Conservation (phyloP, 2,113 vertebrate species). For the Trichomycterus rosablanca region DNA sequence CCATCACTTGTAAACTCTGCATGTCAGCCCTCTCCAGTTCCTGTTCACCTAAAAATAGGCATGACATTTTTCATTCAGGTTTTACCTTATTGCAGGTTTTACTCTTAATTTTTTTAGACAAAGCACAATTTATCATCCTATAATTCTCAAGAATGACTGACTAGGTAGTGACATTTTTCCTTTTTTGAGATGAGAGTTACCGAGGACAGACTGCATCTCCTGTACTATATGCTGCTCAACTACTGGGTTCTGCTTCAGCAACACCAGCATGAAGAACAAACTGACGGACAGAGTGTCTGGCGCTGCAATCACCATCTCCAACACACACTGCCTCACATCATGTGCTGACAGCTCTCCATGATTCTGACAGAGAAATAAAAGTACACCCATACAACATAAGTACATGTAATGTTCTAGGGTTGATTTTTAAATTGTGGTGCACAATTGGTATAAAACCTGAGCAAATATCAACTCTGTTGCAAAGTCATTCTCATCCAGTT, state of each 20-base stretch:
- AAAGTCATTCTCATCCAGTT: conserved; percentile 86
- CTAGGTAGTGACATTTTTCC: too few relatives aligned
- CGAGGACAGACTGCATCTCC: conserved; percentile 75
- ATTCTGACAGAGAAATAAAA: conserved; percentile 62
- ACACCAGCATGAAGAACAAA: conserved; percentile 88
- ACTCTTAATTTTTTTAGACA: too few relatives aligned
- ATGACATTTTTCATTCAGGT: too few relatives aligned
- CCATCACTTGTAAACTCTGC: conserved; percentile 73
- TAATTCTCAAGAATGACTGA: too few relatives aligned
- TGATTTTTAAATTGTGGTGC: background rate
- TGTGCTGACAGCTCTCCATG: conserved; percentile 83
- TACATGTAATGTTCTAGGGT: background rate
- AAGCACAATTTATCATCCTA: too few relatives aligned
- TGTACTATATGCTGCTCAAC: conserved; percentile 78
- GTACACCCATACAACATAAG: too few relatives aligned
- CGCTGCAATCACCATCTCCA: conserved; percentile 93
- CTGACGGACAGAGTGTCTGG: conserved; percentile 92
- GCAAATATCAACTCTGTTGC: conserved; percentile 90
- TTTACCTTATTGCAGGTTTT: too few relatives aligned
- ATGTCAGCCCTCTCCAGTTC: conserved; percentile 70
- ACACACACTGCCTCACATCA: conserved; percentile 86
- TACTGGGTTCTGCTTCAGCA: conserved; percentile 82
- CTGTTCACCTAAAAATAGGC: conserved; percentile 65
- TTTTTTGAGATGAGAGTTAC: conserved; percentile 53
- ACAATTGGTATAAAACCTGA: conserved; percentile 67